These are phyloP conservation scores for Orius insidiosus DNA, from an alignment of 1,140 invertebrate genomes.

Conservation along the genomic window DNA sequence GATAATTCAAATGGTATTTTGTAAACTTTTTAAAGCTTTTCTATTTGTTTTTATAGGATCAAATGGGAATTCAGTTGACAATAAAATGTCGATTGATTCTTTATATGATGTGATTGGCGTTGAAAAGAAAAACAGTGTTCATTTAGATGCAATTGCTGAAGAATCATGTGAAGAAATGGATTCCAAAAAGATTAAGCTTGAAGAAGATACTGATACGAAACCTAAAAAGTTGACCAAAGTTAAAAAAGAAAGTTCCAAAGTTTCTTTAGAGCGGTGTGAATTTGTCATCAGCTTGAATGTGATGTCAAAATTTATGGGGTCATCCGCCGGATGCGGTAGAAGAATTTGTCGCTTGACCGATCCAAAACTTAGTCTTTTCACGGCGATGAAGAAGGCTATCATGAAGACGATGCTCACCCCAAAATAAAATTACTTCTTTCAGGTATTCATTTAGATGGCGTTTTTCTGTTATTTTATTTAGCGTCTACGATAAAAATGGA, in stretches of 20 bases:
- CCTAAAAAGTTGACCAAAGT: neutral
- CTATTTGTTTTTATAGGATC: neutral
- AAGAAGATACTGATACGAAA: neutral
- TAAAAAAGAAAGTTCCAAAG: neutral
- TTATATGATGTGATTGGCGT: neutral
- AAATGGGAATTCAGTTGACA: no score
- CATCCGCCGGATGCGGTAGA: constrained; percentile 56
- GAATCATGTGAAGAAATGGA: constrained; percentile 6
- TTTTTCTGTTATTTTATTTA: constrained; percentile 26
- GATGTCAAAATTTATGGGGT: constrained; percentile 51
- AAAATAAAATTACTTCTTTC: constrained; percentile 43
- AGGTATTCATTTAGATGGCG: constrained; percentile 23
- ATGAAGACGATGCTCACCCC: constrained; percentile 40
- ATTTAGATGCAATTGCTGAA: neutral
- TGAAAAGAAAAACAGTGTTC: neutral
- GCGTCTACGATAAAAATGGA: constrained; percentile 62
- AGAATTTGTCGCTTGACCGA: constrained; percentile 61
- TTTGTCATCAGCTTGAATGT: constrained; percentile 41
- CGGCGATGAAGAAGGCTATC: constrained; percentile 35
- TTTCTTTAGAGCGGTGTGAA: constrained; percentile 27
- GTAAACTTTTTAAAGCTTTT: no score
- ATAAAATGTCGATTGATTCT: neutral
- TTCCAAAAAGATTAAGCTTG: constrained; percentile 4
- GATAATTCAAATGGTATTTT: no score
- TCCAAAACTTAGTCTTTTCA: constrained; percentile 53